These are phyloP conservation scores for Thalpophila matura DNA, from an alignment of 2,888 invertebrate genomes.

Conservation along the genomic window DNA sequence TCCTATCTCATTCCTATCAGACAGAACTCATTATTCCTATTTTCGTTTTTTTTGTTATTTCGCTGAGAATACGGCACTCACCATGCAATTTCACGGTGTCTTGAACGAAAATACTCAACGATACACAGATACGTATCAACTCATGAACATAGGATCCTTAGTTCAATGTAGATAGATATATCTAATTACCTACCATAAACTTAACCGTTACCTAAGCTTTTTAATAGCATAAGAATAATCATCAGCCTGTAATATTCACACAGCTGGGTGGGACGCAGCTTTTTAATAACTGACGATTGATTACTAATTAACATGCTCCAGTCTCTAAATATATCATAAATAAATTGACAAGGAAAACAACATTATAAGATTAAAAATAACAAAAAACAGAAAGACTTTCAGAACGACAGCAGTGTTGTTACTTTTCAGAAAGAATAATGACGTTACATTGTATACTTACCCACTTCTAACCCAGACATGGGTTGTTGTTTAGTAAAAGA, in stretches of 20 bases:
- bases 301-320: neutral
- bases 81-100: slow-evolving; percentile 73
- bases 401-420: slow-evolving; percentile 27
- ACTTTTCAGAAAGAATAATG: slow-evolving; percentile 51
- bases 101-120: slow-evolving; percentile 67
- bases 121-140: slow-evolving; percentile 62
- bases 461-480: slow-evolving; percentile 52
- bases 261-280: no score
- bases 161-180: slow-evolving; percentile 44
- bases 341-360: slow-evolving; percentile 14
- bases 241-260: no score
- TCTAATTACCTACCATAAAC: slow-evolving; percentile 24
- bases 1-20: slow-evolving; percentile 57
- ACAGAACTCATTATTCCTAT: slow-evolving; percentile 65
- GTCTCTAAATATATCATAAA: neutral
- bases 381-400: slow-evolving; percentile 22
- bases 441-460: slow-evolving; percentile 28
- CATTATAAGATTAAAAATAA: slow-evolving; percentile 26
- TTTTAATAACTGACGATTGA: neutral
- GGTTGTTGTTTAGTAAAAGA: slow-evolving; percentile 52
- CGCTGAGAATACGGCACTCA: slow-evolving; percentile 60
- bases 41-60: slow-evolving; percentile 64
- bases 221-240: no score
- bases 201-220: no score
- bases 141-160: slow-evolving; percentile 58